phyloP scores from a whole-genome alignment of 2,113 vertebrate genomes.

The Anoura caudifer region DNA sequence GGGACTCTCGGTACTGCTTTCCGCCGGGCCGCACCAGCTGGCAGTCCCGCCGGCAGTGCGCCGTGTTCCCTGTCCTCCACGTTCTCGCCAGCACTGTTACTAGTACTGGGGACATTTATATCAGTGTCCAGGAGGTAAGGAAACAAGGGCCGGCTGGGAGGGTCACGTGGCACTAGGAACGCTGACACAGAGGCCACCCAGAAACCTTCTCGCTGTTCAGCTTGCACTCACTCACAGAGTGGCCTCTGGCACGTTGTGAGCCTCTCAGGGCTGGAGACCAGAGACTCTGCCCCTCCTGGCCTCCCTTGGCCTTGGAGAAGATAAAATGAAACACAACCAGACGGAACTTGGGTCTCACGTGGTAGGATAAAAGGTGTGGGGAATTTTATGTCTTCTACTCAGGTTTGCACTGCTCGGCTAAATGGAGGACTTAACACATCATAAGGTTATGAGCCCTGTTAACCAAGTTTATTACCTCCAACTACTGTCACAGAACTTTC shows the following conservation, averaged over 20 bases:
- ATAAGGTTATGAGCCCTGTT: neutral
- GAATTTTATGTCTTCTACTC: neutral
- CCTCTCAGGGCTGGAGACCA: neutral
- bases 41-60: neutral
- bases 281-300: neutral
- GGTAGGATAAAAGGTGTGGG: neutral
- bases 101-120: neutral
- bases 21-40: neutral
- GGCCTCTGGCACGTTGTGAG: neutral
- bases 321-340: neutral
- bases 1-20: neutral
- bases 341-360: neutral
- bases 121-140: neutral
- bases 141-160: neutral
- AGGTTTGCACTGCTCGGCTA: neutral
- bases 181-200: rapidly evolving
- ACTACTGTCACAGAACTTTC: neutral
- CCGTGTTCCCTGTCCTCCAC: neutral
- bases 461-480: neutral
- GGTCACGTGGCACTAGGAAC: too few species aligned
- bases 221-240: neutral
- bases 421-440: neutral
- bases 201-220: neutral
- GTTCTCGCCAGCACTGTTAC: neutral
- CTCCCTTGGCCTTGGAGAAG: neutral